Evolutionary conservation across 2,797 vertebrate genomes (phyloP).

Genomic region (Amazonetta brasiliensis): DNA sequence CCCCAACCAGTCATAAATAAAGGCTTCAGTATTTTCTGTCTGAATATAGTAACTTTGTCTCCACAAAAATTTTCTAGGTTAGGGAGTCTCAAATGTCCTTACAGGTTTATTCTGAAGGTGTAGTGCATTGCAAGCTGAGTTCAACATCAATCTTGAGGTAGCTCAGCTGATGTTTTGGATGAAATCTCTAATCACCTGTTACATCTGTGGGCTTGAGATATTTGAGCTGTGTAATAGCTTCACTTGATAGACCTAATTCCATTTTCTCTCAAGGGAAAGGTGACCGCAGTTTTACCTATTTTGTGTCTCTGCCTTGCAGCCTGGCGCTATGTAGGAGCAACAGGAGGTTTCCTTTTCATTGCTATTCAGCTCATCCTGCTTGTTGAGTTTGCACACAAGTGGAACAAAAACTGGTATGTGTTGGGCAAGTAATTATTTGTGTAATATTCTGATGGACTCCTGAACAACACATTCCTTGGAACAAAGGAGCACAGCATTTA

Average conservation of each 20-base stretch:
- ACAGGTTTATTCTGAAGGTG: neutral
- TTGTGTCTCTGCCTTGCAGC: conserved; percentile 78
- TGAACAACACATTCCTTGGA: rapidly evolving
- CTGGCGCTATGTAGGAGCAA: conserved; percentile 91
- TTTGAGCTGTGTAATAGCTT: neutral
- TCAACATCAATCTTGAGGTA: neutral
- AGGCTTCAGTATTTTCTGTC: conserved; percentile 26
- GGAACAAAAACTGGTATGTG: conserved; percentile 99
- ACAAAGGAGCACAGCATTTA: neutral
- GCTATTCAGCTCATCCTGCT: conserved; percentile 93
- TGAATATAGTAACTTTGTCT: neutral
- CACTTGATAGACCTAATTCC: neutral
- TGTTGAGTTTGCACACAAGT: conserved; percentile 96
- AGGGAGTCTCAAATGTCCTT: neutral
- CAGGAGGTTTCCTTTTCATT: conserved; percentile 89
- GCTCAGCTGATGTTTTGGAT: neutral
- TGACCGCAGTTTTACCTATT: neutral
- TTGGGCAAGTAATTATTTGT: neutral
- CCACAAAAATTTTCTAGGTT: neutral
- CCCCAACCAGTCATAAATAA: neutral
- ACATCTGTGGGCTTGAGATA: neutral
- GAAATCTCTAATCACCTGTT: neutral
- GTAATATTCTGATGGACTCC: neutral
- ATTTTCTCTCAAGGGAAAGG: neutral
- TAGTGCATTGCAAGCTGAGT: neutral